phyloP scores from a whole-genome alignment of 2,113 vertebrate genomes.

The Carollia perspicillata region DNA sequence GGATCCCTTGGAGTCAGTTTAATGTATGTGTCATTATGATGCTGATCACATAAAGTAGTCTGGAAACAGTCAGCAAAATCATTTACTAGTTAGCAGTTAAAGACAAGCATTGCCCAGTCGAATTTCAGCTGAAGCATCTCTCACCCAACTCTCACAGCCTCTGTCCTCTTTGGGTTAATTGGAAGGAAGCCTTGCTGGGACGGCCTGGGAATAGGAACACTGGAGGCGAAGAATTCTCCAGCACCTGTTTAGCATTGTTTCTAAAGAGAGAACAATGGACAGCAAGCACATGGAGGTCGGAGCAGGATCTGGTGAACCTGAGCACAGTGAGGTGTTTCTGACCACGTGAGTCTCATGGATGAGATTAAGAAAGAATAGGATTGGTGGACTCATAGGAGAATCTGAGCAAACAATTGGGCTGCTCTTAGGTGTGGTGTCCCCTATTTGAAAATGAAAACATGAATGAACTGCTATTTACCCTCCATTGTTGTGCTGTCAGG shows the following conservation, averaged over 20 bases:
- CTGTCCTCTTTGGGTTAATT: not conserved
- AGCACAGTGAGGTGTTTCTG: not conserved
- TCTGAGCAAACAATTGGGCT: not conserved
- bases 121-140: not conserved
- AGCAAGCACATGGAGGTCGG: not conserved
- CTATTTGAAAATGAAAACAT: not conserved
- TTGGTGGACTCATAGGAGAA: not conserved
- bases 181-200: not conserved
- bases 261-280: not conserved
- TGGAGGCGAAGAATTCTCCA: not conserved
- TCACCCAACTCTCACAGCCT: not conserved
- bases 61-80: not conserved
- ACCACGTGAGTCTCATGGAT: not conserved
- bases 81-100: not conserved
- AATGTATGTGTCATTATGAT: not conserved
- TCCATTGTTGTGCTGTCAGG: not conserved
- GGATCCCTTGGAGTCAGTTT: constrained; percentile 31
- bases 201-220: not conserved
- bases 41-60: not conserved
- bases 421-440: not conserved
- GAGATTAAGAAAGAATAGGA: not conserved
- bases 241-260: not conserved
- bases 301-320: not conserved
- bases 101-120: not conserved
- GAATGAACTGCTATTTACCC: not conserved